Conservation (phyloP, 1,140 invertebrate genomes). For the Saccostrea glomerata region DNA sequence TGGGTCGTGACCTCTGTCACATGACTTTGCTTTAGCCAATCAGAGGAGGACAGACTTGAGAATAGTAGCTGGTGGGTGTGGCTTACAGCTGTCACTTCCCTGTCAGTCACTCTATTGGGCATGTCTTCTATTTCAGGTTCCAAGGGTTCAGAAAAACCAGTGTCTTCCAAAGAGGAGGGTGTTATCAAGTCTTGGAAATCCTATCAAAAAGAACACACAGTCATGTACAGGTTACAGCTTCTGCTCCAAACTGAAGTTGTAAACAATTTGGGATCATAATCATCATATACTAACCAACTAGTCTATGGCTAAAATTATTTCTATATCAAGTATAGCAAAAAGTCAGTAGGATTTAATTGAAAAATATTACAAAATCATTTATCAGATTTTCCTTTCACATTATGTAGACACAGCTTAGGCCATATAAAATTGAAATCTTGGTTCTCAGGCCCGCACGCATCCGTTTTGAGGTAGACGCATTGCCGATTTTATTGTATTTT, state of each 20-base stretch:
- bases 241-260: not conserved
- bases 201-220: constrained; percentile 50
- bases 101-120: constrained; percentile 65
- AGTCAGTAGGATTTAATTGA: too few species aligned
- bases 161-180: constrained; percentile 62
- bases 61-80: constrained; percentile 69
- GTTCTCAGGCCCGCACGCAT: too few species aligned
- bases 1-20: constrained; percentile 36
- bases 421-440: too few species aligned
- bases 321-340: too few species aligned
- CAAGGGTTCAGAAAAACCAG: constrained; percentile 45
- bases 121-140: constrained; percentile 43
- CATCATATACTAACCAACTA: too few species aligned
- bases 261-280: too few species aligned
- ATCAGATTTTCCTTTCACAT: not conserved
- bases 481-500: too few species aligned
- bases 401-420: not conserved
- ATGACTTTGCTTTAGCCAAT: constrained; percentile 64
- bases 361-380: too few species aligned
- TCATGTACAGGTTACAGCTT: not conserved
- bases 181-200: constrained; percentile 78
- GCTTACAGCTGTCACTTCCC: constrained; percentile 74
- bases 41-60: constrained; percentile 63
- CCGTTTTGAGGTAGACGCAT: too few species aligned
- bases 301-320: too few species aligned